These are phyloP conservation scores for Anomalospiza imberbis DNA, from an alignment of 2,797 vertebrate genomes.

Conservation along the genomic window DNA sequence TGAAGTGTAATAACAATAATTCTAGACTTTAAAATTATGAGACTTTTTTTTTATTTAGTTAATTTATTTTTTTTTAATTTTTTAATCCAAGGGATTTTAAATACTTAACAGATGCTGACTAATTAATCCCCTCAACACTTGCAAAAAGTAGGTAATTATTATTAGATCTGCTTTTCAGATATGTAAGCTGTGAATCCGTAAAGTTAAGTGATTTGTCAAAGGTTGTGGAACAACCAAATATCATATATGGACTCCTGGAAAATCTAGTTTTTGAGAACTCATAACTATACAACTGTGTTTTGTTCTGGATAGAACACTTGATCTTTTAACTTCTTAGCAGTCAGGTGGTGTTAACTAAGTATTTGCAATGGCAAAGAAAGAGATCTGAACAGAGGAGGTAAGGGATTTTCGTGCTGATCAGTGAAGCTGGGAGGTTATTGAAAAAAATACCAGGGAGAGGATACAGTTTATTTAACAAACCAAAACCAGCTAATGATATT, in stretches of 20 bases:
- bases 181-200: not conserved
- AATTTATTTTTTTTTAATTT: no score
- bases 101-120: not conserved
- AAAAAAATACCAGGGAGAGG: not conserved
- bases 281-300: not conserved
- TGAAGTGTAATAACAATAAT: not conserved
- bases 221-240: not conserved
- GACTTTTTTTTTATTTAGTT: not conserved
- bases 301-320: not conserved
- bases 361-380: not conserved
- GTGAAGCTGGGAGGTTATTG: not conserved
- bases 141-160: not conserved
- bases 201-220: not conserved
- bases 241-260: not conserved
- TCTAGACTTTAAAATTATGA: not conserved
- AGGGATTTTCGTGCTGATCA: slow-evolving; percentile 7
- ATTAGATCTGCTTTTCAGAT: not conserved
- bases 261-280: not conserved
- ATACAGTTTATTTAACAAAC: not conserved
- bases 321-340: not conserved
- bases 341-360: not conserved
- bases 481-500: not conserved
- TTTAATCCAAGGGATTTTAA: not conserved
- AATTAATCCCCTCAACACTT: not conserved
- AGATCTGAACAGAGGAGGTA: slow-evolving; percentile 39